These are phyloP conservation scores for Drosophila arizonae DNA, from an alignment of 1,140 invertebrate species.

Conservation along the genomic window DNA sequence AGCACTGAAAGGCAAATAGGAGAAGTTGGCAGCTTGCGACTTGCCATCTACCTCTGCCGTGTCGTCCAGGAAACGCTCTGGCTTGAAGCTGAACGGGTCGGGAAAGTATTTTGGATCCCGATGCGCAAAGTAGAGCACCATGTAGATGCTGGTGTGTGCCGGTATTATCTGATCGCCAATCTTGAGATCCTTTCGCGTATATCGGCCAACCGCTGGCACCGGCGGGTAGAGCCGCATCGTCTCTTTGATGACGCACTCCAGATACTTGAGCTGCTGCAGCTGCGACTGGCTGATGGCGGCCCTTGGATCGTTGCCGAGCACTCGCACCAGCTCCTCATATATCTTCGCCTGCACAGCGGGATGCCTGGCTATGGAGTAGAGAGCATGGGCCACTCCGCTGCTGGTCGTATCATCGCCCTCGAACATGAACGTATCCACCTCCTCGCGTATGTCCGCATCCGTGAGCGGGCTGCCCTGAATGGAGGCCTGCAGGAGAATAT, in stretches of 20 bases:
- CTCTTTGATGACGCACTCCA: constrained; percentile 85
- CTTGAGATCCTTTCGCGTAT: constrained; percentile 75
- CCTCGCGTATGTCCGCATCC: constrained; percentile 87
- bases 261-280: constrained; percentile 84
- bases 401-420: constrained; percentile 84
- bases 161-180: constrained; percentile 52
- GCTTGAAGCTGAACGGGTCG: constrained; percentile 84
- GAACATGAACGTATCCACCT: constrained; percentile 91
- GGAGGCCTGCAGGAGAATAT: constrained; percentile 87
- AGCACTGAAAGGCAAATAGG: constrained; percentile 87
- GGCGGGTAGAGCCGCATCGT: constrained; percentile 84
- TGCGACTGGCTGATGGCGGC: constrained; percentile 78
- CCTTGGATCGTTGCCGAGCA: constrained; percentile 83
- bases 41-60: constrained; percentile 10
- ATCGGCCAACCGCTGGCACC: constrained; percentile 84
- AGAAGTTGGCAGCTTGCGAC: constrained; percentile 76
- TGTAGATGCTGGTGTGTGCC: constrained; percentile 66
- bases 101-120: constrained; percentile 58
- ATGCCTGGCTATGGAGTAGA: constrained; percentile 58
- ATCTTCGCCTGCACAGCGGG: constrained; percentile 83
- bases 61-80: constrained; percentile 86
- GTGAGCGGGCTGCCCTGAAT: constrained; percentile 85
- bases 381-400: constrained; percentile 61
- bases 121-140: constrained; percentile 74
- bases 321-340: constrained; percentile 84